phyloP scores from a whole-genome alignment of 2,888 invertebrate species.

The Linhomoeus sp. region DNA sequence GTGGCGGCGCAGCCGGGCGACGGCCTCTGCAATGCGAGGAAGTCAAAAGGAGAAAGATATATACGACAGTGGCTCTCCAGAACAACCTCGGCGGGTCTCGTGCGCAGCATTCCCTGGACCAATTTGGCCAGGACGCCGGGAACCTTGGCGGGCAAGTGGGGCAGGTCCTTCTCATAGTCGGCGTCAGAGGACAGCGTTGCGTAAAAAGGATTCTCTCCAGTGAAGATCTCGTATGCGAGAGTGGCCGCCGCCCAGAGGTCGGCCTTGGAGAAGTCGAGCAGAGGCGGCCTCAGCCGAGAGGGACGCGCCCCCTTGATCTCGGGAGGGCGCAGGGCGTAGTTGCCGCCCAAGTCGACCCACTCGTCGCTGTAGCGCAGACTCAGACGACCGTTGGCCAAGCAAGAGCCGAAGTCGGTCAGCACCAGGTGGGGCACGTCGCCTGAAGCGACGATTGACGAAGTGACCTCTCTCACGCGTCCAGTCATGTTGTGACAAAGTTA shows the following conservation, averaged over 20 bases:
- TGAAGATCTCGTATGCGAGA: conserved; percentile 53
- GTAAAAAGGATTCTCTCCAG: conserved; percentile 17
- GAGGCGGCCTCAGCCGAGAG: conserved; percentile 1
- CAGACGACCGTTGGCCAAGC: conserved; percentile 37
- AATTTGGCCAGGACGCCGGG: background rate
- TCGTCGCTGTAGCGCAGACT: conserved; percentile 42
- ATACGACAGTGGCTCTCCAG: too few species aligned
- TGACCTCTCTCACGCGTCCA: background rate
- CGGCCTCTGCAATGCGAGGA: too few species aligned
- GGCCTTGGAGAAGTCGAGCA: conserved; percentile 52
- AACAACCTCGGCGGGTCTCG: background rate
- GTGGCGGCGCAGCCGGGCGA: too few species aligned
- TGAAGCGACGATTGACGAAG: conserved; percentile 3
- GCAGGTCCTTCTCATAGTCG: conserved; percentile 26
- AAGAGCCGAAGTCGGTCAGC: conserved; percentile 69
- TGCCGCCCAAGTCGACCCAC: conserved; percentile 56
- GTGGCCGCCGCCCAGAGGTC: conserved; percentile 71
- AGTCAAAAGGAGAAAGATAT: too few species aligned
- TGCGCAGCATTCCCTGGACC: background rate
- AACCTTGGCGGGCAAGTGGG: conserved; percentile 20
- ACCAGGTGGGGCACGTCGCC: conserved; percentile 48
- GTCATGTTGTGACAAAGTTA: background rate
- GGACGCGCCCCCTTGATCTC: conserved; percentile 33
- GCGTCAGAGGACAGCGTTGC: conserved; percentile 19
- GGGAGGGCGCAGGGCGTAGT: conserved; percentile 63